A percentile compares a stretch with the other conserved stretches of the same genome.
Conservation (phyloP, 2,888 invertebrate species). For the Thymelicus lineola region DNA sequence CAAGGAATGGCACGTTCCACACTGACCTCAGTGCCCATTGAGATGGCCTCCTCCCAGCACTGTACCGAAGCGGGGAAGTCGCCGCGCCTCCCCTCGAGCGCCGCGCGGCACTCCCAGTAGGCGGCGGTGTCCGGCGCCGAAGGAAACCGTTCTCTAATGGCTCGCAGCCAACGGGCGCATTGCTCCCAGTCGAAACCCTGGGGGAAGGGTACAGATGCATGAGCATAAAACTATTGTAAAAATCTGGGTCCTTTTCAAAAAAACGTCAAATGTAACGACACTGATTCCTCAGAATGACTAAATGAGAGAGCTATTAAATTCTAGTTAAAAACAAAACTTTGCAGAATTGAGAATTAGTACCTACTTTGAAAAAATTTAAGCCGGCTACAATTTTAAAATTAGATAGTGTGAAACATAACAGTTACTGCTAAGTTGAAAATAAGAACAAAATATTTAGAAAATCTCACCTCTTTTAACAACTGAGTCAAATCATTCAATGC, state of each 20-base stretch:
- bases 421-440: neutral
- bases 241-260: neutral
- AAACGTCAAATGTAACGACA: neutral
- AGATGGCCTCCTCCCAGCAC: conserved; percentile 85
- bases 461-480: conserved; percentile 78
- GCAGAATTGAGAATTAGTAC: too few species aligned
- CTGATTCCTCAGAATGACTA: too few species aligned
- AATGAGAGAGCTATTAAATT: too few species aligned
- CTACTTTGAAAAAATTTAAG: too few species aligned
- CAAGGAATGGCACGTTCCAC: neutral
- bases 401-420: too few species aligned
- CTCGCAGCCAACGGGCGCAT: conserved; percentile 83
- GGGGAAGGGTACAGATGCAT: too few species aligned
- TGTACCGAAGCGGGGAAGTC: conserved; percentile 84
- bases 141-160: conserved; percentile 75
- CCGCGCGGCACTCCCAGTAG: conserved; percentile 87
- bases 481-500: conserved; percentile 81
- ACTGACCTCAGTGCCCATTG: conserved; percentile 83
- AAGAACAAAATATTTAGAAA: neutral
- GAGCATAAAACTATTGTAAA: too few species aligned
- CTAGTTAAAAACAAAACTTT: too few species aligned
- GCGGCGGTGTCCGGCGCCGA: conserved; percentile 69
- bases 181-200: conserved; percentile 84
- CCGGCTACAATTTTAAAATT: too few species aligned
- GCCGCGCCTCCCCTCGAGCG: conserved; percentile 81